A percentile compares a stretch with the other conserved stretches of the same genome.
These are phyloP conservation scores for Medauroidea extradentata DNA, from an alignment of 1,140 invertebrate species.

Conservation along the genomic window DNA sequence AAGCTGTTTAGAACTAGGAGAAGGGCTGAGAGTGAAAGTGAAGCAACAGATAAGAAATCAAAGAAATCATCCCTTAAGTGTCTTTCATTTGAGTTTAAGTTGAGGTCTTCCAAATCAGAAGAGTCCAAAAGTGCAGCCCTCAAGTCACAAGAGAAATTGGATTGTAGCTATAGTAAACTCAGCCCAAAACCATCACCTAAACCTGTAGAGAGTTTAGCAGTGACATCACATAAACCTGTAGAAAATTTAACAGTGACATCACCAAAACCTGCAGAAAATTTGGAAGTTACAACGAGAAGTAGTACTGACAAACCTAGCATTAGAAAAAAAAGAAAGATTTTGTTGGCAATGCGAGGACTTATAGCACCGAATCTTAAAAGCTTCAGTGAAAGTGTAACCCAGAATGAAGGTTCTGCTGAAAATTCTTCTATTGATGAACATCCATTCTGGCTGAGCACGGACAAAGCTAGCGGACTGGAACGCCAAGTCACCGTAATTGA, in stretches of 20 bases:
- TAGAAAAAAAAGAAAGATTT: conserved; percentile 13
- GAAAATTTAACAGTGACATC: neutral
- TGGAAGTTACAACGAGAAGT: neutral
- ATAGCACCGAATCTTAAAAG: neutral
- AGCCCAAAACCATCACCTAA: too few relatives aligned
- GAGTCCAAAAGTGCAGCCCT: too few relatives aligned
- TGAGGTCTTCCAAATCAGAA: too few relatives aligned
- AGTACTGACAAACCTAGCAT: conserved; percentile 6
- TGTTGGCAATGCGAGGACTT: conserved; percentile 11
- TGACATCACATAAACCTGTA: neutral
- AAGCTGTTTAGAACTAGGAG: neutral
- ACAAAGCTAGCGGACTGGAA: conserved; percentile 6
- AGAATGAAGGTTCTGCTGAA: conserved; percentile 10
- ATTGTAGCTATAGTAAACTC: too few relatives aligned
- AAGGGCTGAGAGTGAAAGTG: conserved; percentile 13
- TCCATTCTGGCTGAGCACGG: conserved; percentile 30
- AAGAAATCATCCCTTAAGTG: neutral
- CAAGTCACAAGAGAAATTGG: too few relatives aligned
- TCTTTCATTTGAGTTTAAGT: too few relatives aligned
- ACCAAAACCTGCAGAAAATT: neutral
- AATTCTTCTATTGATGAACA: conserved; percentile 23
- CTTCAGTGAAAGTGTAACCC: neutral
- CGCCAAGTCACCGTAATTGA: conserved; percentile 11
- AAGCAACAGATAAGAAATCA: neutral
- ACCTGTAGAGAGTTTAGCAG: neutral